A percentile compares a stretch with the other conserved stretches of the same genome.
Evolutionary conservation across 1,140 invertebrate genomes (phyloP).

Genomic region (Drosophila littoralis): DNA sequence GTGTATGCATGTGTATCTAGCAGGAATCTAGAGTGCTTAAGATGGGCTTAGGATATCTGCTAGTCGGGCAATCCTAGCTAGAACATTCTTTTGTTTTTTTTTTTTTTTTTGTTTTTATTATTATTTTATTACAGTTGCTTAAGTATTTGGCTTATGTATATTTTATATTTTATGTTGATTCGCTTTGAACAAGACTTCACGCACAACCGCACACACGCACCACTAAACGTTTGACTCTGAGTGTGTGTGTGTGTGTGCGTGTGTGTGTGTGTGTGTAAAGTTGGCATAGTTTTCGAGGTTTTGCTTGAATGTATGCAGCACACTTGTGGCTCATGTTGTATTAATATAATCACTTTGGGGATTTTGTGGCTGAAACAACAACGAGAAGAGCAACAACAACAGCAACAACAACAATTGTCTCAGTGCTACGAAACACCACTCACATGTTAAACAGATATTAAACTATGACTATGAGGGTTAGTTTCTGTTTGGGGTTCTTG

Average conservation of each 20-base stretch:
- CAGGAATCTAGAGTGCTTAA: too few species aligned
- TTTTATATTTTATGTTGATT: conserved; percentile 50
- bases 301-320: conserved; percentile 69
- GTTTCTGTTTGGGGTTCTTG: conserved; percentile 51
- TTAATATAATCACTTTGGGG: conserved; percentile 83
- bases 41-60: too few species aligned
- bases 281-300: conserved; percentile 66
- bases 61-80: too few species aligned
- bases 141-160: conserved; percentile 33
- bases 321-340: conserved; percentile 82
- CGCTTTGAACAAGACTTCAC: conserved; percentile 27
- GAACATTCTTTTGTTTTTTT: not conserved
- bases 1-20: too few species aligned
- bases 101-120: conserved; percentile 34
- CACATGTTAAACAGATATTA: conserved; percentile 81
- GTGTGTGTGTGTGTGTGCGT: conserved; percentile 28
- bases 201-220: conserved; percentile 18
- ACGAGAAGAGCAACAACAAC: conserved; percentile 14
- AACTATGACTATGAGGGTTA: conserved; percentile 70
- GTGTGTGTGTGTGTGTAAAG: conserved; percentile 34
- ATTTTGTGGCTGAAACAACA: conserved; percentile 60
- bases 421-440: conserved; percentile 44
- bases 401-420: conserved; percentile 32
- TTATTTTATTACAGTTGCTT: conserved; percentile 46
- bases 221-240: conserved; percentile 18